Evolutionary conservation across 2,888 invertebrate species (phyloP).

Genomic region (Microplitis deprimator): DNA sequence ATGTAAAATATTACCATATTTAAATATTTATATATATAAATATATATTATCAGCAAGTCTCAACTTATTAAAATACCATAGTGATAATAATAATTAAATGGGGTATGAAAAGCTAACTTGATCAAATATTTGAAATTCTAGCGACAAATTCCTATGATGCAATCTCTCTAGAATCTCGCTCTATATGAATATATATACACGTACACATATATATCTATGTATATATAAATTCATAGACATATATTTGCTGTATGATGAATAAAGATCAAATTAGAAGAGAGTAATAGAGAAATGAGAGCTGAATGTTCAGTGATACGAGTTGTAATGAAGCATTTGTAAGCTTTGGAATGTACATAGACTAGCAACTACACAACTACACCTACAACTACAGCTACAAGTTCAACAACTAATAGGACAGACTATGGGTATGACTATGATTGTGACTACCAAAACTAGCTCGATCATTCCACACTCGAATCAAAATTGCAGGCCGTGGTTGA

Average conservation of each 20-base stretch:
- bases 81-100: background rate
- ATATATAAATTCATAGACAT: background rate
- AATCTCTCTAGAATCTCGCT: background rate
- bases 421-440: background rate
- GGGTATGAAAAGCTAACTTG: slow-evolving; percentile 9
- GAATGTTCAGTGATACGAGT: slow-evolving; percentile 47
- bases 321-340: slow-evolving; percentile 53
- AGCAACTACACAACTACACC: background rate
- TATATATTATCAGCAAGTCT: background rate
- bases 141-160: slow-evolving; percentile 21
- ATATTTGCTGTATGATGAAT: slow-evolving; percentile 16
- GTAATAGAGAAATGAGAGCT: slow-evolving; percentile 26
- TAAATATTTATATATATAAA: background rate
- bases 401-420: background rate
- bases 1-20: no score
- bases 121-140: slow-evolving; percentile 31
- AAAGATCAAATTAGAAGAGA: background rate
- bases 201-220: no score
- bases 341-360: slow-evolving; percentile 45
- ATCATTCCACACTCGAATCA: background rate
- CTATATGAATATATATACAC: slow-evolving; percentile 22
- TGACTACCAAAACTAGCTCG: slow-evolving; percentile 1
- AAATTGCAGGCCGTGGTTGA: slow-evolving; percentile 1
- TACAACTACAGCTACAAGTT: background rate
- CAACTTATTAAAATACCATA: background rate